Conservation (phyloP, 2,113 vertebrate species). For the Azemiops feae region DNA sequence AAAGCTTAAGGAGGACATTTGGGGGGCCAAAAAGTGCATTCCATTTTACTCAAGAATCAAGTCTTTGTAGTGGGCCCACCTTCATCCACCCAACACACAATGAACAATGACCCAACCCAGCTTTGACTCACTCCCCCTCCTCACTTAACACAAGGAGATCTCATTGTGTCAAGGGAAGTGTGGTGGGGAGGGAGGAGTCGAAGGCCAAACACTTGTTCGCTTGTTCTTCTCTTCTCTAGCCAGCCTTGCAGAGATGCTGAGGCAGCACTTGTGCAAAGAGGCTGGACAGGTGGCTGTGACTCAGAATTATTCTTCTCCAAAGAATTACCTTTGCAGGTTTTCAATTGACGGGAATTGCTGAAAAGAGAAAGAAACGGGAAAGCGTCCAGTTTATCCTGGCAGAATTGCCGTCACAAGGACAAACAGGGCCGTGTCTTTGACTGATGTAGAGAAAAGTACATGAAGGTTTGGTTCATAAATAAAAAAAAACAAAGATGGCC, state of each 20-base stretch:
- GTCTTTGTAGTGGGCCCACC: slow-evolving; percentile 68
- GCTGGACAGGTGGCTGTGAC: background rate
- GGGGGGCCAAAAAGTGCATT: slow-evolving; percentile 67
- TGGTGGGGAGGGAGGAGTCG: slow-evolving; percentile 59
- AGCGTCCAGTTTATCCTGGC: background rate
- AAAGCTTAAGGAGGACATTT: slow-evolving; percentile 68
- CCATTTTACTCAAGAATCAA: slow-evolving; percentile 72
- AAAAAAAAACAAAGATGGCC: background rate
- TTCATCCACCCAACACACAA: slow-evolving; percentile 67
- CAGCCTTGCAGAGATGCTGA: slow-evolving; percentile 21
- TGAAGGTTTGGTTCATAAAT: background rate
- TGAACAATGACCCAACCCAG: slow-evolving; percentile 67
- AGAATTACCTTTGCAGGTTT: background rate
- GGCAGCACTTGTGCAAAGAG: slow-evolving; percentile 18
- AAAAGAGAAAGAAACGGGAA: slow-evolving; percentile 1
- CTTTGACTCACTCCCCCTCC: slow-evolving; percentile 55
- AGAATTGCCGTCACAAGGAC: slow-evolving; percentile 22
- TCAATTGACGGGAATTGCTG: background rate
- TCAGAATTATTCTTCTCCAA: background rate
- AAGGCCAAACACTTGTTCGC: slow-evolving; percentile 62
- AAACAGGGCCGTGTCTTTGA: slow-evolving; percentile 22
- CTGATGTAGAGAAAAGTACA: slow-evolving; percentile 24
- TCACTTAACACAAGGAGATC: slow-evolving; percentile 71
- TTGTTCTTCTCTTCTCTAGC: slow-evolving; percentile 57
- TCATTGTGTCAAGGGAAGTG: slow-evolving; percentile 63